phyloP scores from a whole-genome alignment of 2,113 vertebrate species.

The Apaloderma vittatum region DNA sequence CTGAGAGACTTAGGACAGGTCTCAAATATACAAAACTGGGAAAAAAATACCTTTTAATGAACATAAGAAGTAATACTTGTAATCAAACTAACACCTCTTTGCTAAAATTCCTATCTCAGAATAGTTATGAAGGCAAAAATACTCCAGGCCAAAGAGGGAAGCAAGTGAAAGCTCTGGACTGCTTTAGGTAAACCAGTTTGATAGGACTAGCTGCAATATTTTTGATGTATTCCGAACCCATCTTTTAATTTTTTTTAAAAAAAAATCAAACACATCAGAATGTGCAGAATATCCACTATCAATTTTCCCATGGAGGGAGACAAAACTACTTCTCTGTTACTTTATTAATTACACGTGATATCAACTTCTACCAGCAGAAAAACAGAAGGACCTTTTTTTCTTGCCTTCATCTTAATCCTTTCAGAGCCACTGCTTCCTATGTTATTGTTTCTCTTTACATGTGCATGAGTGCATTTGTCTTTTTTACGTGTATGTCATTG shows the following conservation, averaged over 20 bases:
- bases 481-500: background rate
- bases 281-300: background rate
- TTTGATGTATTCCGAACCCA: background rate
- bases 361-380: background rate
- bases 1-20: background rate
- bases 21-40: background rate
- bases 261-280: background rate
- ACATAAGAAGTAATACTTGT: background rate
- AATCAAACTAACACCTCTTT: background rate
- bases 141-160: background rate
- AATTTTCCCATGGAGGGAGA: background rate
- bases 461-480: background rate
- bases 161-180: rapidly evolving
- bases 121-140: background rate
- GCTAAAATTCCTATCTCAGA: background rate
- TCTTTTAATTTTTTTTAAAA: background rate
- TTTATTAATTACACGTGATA: background rate
- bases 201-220: background rate
- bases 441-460: background rate
- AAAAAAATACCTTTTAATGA: rapidly evolving
- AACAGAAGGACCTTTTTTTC: background rate
- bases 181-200: background rate
- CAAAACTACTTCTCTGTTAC: background rate
- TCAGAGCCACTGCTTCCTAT: background rate
- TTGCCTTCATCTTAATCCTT: background rate